Conservation (phyloP, 2,888 invertebrate species). For the Pycnomerus fuliginosus region DNA sequence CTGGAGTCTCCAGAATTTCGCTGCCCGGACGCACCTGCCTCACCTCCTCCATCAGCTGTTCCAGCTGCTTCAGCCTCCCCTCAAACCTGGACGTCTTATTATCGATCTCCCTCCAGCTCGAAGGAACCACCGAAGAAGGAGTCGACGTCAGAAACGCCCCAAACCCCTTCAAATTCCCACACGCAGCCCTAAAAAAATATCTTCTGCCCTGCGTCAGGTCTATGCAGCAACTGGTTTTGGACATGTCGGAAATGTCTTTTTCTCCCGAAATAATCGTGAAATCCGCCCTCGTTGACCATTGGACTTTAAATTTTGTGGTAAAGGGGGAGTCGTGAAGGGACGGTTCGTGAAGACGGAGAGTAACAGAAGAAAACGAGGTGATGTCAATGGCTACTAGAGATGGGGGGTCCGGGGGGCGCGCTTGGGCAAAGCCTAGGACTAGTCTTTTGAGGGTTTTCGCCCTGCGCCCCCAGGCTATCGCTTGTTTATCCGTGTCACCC, state of each 20-base stretch:
- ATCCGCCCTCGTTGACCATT: conserved; percentile 88
- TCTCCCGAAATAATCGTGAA: conserved; percentile 81
- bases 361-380: conserved; percentile 70
- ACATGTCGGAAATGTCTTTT: conserved; percentile 71
- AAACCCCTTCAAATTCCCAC: conserved; percentile 92
- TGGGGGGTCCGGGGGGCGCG: conserved; percentile 79
- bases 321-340: conserved; percentile 73
- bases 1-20: conserved; percentile 66
- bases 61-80: conserved; percentile 70
- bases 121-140: conserved; percentile 85
- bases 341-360: conserved; percentile 67
- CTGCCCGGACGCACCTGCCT: conserved; percentile 60
- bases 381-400: conserved; percentile 77
- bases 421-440: conserved; percentile 85
- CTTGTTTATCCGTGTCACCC: conserved; percentile 77
- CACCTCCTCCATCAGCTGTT: conserved; percentile 72
- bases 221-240: conserved; percentile 61
- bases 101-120: conserved; percentile 90
- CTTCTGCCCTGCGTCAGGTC: conserved; percentile 81
- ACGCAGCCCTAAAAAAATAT: conserved; percentile 89
- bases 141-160: conserved; percentile 74
- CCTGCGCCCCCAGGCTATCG: conserved; percentile 85
- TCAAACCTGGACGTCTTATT: conserved; percentile 55
- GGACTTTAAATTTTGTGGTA: conserved; percentile 92
- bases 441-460: conserved; percentile 73